These are phyloP conservation scores for Drosophila littoralis DNA, from an alignment of 1,140 invertebrate genomes.

Conservation along the genomic window DNA sequence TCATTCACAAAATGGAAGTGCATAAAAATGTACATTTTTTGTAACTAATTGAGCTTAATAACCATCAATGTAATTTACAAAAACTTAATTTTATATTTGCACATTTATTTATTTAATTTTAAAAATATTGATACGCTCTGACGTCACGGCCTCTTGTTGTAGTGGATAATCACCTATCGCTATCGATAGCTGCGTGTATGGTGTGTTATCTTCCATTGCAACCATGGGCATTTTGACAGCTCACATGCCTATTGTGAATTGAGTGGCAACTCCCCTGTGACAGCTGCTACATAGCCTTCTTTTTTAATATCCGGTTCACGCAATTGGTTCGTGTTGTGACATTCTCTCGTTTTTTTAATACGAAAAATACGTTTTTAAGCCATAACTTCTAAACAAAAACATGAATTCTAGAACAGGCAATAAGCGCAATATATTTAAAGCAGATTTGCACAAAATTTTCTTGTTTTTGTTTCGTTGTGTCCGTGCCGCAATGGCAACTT, in stretches of 20 bases:
- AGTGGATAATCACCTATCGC: not conserved
- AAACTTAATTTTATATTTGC: too few species aligned
- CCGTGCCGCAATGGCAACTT: constrained; percentile 15
- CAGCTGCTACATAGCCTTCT: constrained; percentile 60
- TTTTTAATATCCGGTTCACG: constrained; percentile 77
- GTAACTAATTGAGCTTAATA: too few species aligned
- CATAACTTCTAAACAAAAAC: constrained; percentile 41
- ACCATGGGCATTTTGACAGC: constrained; percentile 25
- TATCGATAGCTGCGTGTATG: not conserved
- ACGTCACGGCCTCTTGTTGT: not conserved
- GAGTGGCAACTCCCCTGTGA: constrained; percentile 28
- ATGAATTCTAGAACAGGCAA: constrained; percentile 19
- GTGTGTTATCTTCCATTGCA: constrained; percentile 15
- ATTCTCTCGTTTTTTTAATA: constrained; percentile 35
- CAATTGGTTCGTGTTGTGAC: constrained; percentile 67
- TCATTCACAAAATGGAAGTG: not conserved
- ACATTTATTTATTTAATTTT: not conserved
- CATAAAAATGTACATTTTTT: too few species aligned
- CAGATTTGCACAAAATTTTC: not conserved
- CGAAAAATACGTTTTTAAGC: constrained; percentile 42
- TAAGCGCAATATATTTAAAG: not conserved
- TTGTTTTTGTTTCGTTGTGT: constrained; percentile 38
- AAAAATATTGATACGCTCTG: not conserved
- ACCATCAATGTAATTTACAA: too few species aligned
- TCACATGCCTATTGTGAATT: constrained; percentile 25